These are phyloP conservation scores for Ladona fulva DNA, from an alignment of 1,140 invertebrate genomes.

Conservation along the genomic window DNA sequence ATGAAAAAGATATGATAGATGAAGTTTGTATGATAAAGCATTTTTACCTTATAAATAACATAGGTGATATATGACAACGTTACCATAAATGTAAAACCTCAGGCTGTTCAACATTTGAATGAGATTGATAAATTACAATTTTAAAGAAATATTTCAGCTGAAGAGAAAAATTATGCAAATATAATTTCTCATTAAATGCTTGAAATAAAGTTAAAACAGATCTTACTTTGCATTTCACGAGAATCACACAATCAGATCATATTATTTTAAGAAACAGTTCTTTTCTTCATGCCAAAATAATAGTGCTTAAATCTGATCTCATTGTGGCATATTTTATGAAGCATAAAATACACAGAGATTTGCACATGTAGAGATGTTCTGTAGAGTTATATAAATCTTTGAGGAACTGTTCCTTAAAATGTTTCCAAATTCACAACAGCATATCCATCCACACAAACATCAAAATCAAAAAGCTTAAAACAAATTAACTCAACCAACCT, in stretches of 20 bases:
- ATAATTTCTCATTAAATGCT: no score
- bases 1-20: background rate
- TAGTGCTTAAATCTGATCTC: background rate
- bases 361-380: background rate
- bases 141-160: no score
- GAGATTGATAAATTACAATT: background rate
- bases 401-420: no score
- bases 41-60: background rate
- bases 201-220: no score
- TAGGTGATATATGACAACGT: background rate
- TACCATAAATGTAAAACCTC: background rate
- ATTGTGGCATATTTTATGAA: background rate
- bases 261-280: no score
- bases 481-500: background rate
- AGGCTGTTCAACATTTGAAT: background rate
- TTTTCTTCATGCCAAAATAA: no score
- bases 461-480: background rate
- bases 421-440: no score
- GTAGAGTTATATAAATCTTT: background rate
- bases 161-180: no score
- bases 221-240: no score
- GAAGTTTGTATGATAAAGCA: background rate
- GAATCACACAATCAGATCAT: no score
- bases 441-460: no score
- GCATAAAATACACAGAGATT: background rate